phyloP scores from a whole-genome alignment of 2,888 invertebrate species.

The Isotomurus palustris region DNA sequence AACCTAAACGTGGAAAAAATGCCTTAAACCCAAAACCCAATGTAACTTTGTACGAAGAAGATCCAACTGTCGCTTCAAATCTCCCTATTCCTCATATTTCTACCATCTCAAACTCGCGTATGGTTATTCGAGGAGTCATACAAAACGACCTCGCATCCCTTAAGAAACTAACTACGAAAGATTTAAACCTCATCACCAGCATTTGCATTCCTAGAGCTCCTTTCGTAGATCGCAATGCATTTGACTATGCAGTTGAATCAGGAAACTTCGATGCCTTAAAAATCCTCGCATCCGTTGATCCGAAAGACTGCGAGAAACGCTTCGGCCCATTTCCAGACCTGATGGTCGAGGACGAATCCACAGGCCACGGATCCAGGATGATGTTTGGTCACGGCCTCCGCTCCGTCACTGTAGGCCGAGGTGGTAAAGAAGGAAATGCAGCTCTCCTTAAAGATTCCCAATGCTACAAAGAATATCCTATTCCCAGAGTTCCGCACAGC shows the following conservation, averaged over 20 bases:
- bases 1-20: conserved; percentile 13
- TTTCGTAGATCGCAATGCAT: conserved; percentile 1
- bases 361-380: conserved; percentile 47
- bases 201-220: conserved; percentile 45
- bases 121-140: conserved; percentile 52
- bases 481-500: not conserved
- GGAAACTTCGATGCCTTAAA: conserved; percentile 33
- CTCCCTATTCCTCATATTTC: conserved; percentile 51
- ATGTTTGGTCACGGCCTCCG: conserved; percentile 50
- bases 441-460: conserved; percentile 49
- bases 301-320: conserved; percentile 12
- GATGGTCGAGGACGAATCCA: conserved; percentile 28
- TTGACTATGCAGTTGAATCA: conserved; percentile 28
- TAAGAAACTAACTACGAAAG: conserved; percentile 49
- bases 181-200: conserved; percentile 43
- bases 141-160: conserved; percentile 50
- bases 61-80: conserved; percentile 37
- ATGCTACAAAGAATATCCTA: conserved; percentile 38
- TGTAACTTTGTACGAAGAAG: conserved; percentile 34
- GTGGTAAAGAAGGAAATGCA: conserved; percentile 55
- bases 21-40: conserved; percentile 29
- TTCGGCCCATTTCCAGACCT: conserved; percentile 27
- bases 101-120: conserved; percentile 50
- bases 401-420: conserved; percentile 51
- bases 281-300: conserved; percentile 12